Percentiles rank a stretch among this genome's conserved stretches.
These are phyloP conservation scores for Chunga burmeisteri DNA, from an alignment of 2,113 vertebrate species.

Conservation along the genomic window DNA sequence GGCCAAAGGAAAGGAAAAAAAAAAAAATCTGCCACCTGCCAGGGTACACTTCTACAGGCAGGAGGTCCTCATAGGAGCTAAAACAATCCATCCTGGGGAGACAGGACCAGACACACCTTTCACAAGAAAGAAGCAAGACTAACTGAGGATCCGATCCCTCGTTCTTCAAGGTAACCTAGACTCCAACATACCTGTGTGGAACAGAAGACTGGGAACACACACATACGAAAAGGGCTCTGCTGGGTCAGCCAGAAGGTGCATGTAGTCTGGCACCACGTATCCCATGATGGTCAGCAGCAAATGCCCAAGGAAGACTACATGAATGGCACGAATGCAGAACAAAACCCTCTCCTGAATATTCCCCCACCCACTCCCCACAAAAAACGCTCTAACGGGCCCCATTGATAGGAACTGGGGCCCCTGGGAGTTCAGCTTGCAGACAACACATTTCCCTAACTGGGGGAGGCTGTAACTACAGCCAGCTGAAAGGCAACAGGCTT, in stretches of 20 bases:
- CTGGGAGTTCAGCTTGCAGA: background rate
- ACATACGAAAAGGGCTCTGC: background rate
- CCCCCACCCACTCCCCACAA: rapidly evolving
- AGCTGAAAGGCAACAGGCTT: background rate
- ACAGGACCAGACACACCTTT: background rate
- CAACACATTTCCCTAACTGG: background rate
- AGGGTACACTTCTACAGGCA: background rate
- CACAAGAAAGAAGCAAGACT: background rate
- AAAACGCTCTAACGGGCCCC: background rate
- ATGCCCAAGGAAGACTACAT: background rate
- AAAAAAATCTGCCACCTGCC: background rate
- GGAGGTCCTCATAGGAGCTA: background rate
- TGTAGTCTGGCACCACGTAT: rapidly evolving
- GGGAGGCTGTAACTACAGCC: background rate
- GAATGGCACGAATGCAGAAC: rapidly evolving
- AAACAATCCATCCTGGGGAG: background rate
- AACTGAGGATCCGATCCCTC: background rate
- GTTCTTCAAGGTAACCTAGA: background rate
- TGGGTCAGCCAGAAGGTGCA: background rate
- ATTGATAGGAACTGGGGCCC: background rate
- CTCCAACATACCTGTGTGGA: too few species aligned
- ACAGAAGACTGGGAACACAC: background rate
- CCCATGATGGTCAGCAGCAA: background rate
- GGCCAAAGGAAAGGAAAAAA: background rate
- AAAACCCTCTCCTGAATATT: background rate